Evolutionary conservation across 2,113 vertebrate genomes (phyloP), one percentile per base, ranked within the genome.

Genomic region (Spea bombifrons): DNA sequence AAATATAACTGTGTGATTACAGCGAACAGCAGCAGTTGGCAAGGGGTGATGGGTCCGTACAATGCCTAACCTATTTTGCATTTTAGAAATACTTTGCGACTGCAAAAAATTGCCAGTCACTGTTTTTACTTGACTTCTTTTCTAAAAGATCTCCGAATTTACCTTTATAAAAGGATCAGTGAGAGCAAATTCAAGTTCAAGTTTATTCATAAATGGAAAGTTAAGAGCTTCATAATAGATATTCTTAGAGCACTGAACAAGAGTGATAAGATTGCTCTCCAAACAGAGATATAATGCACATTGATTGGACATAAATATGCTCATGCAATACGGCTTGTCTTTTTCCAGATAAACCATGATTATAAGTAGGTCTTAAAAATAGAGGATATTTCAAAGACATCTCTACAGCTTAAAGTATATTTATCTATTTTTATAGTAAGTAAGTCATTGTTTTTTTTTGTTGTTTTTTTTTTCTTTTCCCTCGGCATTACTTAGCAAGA

Each of bases 1-100:
- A 76, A 76, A 76, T 76, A 68, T 76, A 76, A 76, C 75, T 61
- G 5, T 8, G 30, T 67, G 74, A 75, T 67, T 67, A 47, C 17
- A 66, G 66, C 66, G 59, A 69, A 66, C 45, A 16, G 50, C 53
- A 67, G 17, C 49, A 57, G 52, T 67, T 75, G 64, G 65, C 50
- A 76, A 13, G 48, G 52, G 44, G 65, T 45, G 63, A 65, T 44
- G n/a, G 73, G 63, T 52, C 10, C 15, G 7, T 66, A 45, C 30
- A 45, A 8, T 53, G 49, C 8, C n/a, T 52, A 46, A 8, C 43
- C 64, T 64, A 55, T 52, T 65, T 66, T 75, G 9, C 63, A 46
- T 44, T 66, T 75, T 7, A 55, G 15, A 16, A 66, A 8, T 30
- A 9, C 12, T 7, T 8, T 16, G 1, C 45, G 0, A 17, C 30